Evolutionary conservation across 2,113 vertebrate species (phyloP).

Genomic region (Speoplatyrhinus poulsoni): DNA sequence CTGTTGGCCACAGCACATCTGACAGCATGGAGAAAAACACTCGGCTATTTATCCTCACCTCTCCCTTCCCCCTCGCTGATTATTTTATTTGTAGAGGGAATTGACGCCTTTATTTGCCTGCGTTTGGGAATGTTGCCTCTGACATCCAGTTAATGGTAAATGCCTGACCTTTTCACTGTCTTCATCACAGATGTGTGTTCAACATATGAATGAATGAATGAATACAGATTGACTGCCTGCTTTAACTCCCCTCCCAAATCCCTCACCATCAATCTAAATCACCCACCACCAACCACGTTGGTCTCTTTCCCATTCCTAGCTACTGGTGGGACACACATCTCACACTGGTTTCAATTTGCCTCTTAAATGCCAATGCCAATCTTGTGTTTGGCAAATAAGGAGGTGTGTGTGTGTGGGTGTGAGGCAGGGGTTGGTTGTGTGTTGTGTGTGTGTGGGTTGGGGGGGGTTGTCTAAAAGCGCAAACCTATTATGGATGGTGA

Average conservation of each 20-base stretch:
- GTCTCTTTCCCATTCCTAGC: constrained; percentile 20
- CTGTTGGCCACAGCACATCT: background rate
- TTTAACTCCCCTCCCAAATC: background rate
- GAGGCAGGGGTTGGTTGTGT: constrained; percentile 18
- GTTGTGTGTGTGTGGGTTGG: background rate
- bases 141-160: constrained; percentile 8
- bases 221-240: constrained; percentile 42
- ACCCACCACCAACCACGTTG: too few species aligned
- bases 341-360: constrained; percentile 66
- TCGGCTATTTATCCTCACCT: background rate
- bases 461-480: constrained; percentile 11
- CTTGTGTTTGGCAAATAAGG: constrained; percentile 35
- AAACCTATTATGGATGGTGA: constrained; percentile 46
- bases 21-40: background rate
- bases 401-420: background rate
- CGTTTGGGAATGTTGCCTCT: constrained; percentile 21
- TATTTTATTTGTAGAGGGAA: constrained; percentile 16
- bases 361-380: constrained; percentile 60
- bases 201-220: constrained; percentile 33
- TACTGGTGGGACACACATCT: constrained; percentile 46
- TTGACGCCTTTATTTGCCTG: background rate
- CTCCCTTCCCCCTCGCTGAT: background rate
- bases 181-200: constrained; percentile 47
- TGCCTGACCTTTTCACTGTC: constrained; percentile 43
- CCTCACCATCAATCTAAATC: too few species aligned